phyloP scores from a whole-genome alignment of 2,888 invertebrate genomes.

The Coelinius sp. region DNA sequence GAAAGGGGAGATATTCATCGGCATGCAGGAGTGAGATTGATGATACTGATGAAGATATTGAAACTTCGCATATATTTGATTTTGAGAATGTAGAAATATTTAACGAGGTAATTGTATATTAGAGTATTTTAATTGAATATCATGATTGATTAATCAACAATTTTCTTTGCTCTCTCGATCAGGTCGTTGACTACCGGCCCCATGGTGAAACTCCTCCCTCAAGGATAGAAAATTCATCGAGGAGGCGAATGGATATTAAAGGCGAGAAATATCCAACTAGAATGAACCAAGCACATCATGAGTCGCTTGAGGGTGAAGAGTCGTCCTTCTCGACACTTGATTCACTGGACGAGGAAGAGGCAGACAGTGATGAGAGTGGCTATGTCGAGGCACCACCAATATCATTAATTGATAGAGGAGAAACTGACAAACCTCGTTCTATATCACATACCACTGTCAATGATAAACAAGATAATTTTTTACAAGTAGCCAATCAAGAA shows the following conservation, averaged over 20 bases:
- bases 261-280: slow-evolving; percentile 55
- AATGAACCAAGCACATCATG: slow-evolving; percentile 47
- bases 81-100: slow-evolving; percentile 66
- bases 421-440: slow-evolving; percentile 33
- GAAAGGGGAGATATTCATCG: slow-evolving; percentile 58
- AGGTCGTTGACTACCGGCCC: slow-evolving; percentile 66
- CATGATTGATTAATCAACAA: not conserved
- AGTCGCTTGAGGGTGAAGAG: slow-evolving; percentile 58
- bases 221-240: slow-evolving; percentile 46
- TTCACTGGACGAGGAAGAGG: slow-evolving; percentile 76
- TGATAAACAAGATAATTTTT: not conserved
- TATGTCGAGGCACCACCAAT: slow-evolving; percentile 80
- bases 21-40: slow-evolving; percentile 61
- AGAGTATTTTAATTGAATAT: too few relatives aligned
- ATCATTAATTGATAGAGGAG: slow-evolving; percentile 40
- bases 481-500: not conserved
- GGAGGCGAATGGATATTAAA: slow-evolving; percentile 47
- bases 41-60: slow-evolving; percentile 57
- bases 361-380: slow-evolving; percentile 91
- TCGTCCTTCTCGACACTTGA: slow-evolving; percentile 68
- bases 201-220: slow-evolving; percentile 61
- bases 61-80: slow-evolving; percentile 57
- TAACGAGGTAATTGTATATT: slow-evolving; percentile 58
- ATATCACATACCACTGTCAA: not conserved
- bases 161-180: slow-evolving; percentile 10